Base-by-base conservation (phyloP, 2,888 invertebrate genomes). In the Omphaloscelis lunosa region DNA sequence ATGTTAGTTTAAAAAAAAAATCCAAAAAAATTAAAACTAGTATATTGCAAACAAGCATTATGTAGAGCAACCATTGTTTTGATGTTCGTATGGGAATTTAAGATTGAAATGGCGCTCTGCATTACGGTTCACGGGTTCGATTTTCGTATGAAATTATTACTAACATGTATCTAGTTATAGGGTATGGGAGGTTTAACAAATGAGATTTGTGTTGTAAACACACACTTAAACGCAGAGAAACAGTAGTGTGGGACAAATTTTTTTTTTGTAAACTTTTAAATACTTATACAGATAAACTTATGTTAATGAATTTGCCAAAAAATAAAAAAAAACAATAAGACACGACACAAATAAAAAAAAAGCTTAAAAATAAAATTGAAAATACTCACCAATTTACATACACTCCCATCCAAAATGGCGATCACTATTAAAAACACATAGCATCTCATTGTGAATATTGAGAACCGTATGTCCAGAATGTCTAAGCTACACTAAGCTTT, bases 401-500 rank as follows among this genome's bases (percentile, higher is more conserved):
- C 7, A 15, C 69, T 66, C 12, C 66, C 74, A 74, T 86, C 71
- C 73, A 89, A 82, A 53, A 84, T 61, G 20, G 77, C 61, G 1
- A 87, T 23, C 68, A 89, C 51, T 11, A 89, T 45, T 3, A 89
- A 74, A 79, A 84, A 48, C 73, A 87, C 75, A 75, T 17, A 72
- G 72, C 77, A 87, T 83, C 29, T 84, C 88, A 88, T 88, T 74
- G 41, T 83, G 72, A 67, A 59, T 53, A 69, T 39, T 66, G 62
- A 79, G 75, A 61, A 84, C 85, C 74, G 84, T 66, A 29, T 71
- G 67, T 75, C 12, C 66, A 56, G 81, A 83, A 84, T 72, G 87
- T 72, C 71, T 82, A 74, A 87, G 77, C 80, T 68, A 67, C 34
- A 89, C 89, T 88, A 86, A 88, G 82, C 83, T 87, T 86, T 75